A percentile compares a stretch with the other conserved stretches of the same genome.
Conservation (phyloP, 2,888 invertebrate species). For the Scaptodrosophila latifasciaeformis region DNA sequence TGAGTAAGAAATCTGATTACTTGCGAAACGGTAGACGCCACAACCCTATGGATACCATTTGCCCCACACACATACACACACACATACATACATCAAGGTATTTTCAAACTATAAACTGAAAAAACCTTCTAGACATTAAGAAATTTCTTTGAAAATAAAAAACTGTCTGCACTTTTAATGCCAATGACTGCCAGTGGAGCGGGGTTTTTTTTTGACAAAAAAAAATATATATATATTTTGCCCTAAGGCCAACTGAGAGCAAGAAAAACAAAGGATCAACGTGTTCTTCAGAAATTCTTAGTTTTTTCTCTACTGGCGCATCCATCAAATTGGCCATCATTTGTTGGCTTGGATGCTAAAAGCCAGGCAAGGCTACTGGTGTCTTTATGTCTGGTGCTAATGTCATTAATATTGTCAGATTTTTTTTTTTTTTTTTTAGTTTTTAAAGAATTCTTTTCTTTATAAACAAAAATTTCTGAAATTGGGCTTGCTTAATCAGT, state of each 20-base stretch:
- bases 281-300: slow-evolving; percentile 5
- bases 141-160: slow-evolving; percentile 58
- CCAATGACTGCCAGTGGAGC: slow-evolving; percentile 21
- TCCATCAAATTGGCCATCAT: slow-evolving; percentile 51
- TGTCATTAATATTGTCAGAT: slow-evolving; percentile 30
- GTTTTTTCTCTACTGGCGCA: slow-evolving; percentile 59
- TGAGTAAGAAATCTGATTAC: slow-evolving; percentile 1
- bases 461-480: no score
- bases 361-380: slow-evolving; percentile 16
- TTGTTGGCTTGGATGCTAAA: slow-evolving; percentile 13
- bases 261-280: slow-evolving; percentile 6
- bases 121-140: slow-evolving; percentile 66
- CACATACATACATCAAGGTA: no score
- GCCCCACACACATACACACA: no score
- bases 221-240: not conserved
- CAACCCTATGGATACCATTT: not conserved
- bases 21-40: not conserved
- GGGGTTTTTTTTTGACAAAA: slow-evolving; percentile 43
- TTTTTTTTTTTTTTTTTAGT: no score
- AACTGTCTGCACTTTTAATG: slow-evolving; percentile 57
- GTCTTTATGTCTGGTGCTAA: no score
- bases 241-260: not conserved
- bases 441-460: not conserved
- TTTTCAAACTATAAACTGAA: slow-evolving; percentile 34
- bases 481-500: no score